Base-by-base conservation (phyloP, 2,888 invertebrate species). In the Eupithecia insigniata region DNA sequence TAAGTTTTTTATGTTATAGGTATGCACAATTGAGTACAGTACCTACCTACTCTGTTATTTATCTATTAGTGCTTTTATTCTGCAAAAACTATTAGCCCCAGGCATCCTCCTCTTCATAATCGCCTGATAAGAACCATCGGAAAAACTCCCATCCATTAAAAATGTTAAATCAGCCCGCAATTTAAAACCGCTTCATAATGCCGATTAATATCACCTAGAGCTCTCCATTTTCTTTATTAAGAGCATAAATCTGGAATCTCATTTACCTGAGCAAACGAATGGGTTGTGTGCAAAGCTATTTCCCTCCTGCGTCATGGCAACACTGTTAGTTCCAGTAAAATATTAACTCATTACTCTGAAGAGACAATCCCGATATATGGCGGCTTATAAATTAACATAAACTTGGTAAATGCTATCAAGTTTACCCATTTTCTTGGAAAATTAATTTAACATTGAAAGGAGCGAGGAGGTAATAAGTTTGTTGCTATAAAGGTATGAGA, bases 261-360 rank as follows among this genome's bases (percentile, higher is more conserved):
- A 76, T 79, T 77, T 75, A 76, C 76, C 77, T 77, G 75, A 74
- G 69, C 74, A 77, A 75, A 73, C 71, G 74, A 79, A 77, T 73
- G 72, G 73, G 69, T 76, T 77, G 76, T 77, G 72, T 77, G 72
- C 72, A 64, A 32, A 70, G 72, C 75, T 67, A 71, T 76, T 77
- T 75, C 61, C 58, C 64, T 30, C 66, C 39, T 51, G 69, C 72
- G 67, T 73, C 67, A 73, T 66, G 68, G 71, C 16, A 68, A 69
- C 58, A 67, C 73, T 72, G 68, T 72, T 75, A 72, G 74, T 46
- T 67, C 28, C 60, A 30, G 58, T 76, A 67, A 73, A 75, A 73
- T 76, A 77, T 72, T 43, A 73, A 71, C 72, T 76, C 74, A 70
- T 75, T 77, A 74, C 76, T 72, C 66, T 75, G 66, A 51, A 36